These are phyloP conservation scores for Notiomystis cincta DNA, from an alignment of 2,113 vertebrate species.

Conservation along the genomic window DNA sequence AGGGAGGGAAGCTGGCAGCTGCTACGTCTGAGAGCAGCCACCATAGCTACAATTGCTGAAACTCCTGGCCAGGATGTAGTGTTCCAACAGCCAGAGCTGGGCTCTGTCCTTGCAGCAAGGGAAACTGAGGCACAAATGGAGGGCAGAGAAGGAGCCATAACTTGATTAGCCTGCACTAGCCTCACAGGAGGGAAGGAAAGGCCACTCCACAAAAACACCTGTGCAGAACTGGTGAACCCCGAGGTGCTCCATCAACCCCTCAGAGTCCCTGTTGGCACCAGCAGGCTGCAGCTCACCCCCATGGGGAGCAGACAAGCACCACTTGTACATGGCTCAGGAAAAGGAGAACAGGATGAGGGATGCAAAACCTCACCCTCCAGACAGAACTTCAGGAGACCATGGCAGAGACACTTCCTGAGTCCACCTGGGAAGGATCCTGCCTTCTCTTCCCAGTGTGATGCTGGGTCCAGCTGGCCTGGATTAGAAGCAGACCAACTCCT, in stretches of 20 bases:
- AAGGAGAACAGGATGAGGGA: neutral
- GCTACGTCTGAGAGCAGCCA: neutral
- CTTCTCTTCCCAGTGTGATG: fast-evolving
- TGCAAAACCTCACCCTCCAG: neutral
- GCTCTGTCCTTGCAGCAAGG: neutral
- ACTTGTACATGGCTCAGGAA: neutral
- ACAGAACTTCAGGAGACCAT: neutral
- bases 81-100: neutral
- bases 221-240: neutral
- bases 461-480: neutral
- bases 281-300: neutral
- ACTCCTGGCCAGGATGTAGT: neutral
- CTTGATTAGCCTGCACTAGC: neutral
- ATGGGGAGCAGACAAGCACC: fast-evolving
- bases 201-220: neutral
- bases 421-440: neutral
- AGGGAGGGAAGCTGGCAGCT: neutral
- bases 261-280: neutral
- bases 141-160: neutral
- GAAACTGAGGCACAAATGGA: neutral
- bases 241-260: neutral
- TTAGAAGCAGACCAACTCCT: neutral
- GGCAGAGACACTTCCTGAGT: neutral
- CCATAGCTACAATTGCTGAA: neutral
- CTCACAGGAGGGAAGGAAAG: neutral